phyloP scores from a whole-genome alignment of 1,140 invertebrate genomes.

The Drosophila orosa region DNA sequence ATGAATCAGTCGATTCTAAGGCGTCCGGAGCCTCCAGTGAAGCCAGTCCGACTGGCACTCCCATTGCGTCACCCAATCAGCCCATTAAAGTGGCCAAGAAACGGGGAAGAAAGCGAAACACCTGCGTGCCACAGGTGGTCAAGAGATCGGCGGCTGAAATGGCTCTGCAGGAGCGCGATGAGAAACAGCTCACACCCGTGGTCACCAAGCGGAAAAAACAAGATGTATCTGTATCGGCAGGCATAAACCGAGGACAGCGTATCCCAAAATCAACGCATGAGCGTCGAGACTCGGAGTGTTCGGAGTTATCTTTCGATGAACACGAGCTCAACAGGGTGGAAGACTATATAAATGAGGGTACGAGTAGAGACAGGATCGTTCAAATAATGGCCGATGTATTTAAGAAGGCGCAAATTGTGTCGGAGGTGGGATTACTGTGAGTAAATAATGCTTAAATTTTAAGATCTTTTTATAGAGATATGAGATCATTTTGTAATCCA shows the following conservation, averaged over 20 bases:
- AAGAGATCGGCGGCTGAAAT: slow-evolving; percentile 71
- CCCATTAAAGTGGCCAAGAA: slow-evolving; percentile 48
- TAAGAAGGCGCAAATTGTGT: slow-evolving; percentile 6
- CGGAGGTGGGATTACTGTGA: slow-evolving; percentile 51
- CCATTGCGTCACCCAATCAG: background rate
- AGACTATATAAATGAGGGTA: slow-evolving; percentile 30
- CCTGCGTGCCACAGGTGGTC: slow-evolving; percentile 70
- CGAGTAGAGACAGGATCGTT: slow-evolving; percentile 6
- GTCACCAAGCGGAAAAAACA: slow-evolving; percentile 44
- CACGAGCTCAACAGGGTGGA: background rate
- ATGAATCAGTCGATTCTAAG: background rate
- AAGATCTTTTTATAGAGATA: too few species aligned
- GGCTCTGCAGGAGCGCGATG: slow-evolving; percentile 63
- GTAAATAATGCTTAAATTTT: too few species aligned
- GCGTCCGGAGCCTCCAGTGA: background rate
- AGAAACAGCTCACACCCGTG: slow-evolving; percentile 66
- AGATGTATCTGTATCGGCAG: slow-evolving; percentile 12
- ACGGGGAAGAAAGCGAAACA: slow-evolving; percentile 74
- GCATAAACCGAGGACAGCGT: background rate
- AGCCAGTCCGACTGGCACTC: background rate
- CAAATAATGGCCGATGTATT: slow-evolving; percentile 48
- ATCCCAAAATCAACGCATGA: background rate
- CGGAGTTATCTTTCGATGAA: slow-evolving; percentile 24
- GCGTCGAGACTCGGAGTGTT: slow-evolving; percentile 33
- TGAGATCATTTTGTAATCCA: background rate